Base-by-base conservation (phyloP, 2,113 vertebrate species). In the Myanophis thanlyinensis region DNA sequence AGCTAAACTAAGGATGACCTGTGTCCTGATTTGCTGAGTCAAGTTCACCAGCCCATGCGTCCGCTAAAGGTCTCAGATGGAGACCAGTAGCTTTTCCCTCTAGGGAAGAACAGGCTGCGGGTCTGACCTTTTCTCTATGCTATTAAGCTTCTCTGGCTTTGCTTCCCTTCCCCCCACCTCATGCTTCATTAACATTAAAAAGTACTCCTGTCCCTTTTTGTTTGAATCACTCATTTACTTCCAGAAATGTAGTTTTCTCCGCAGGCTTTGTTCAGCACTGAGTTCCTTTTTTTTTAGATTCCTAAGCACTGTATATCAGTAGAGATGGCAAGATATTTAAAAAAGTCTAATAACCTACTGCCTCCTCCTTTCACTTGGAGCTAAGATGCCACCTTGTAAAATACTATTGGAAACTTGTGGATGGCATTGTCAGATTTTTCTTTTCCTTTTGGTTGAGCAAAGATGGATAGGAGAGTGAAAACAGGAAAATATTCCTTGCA, bases 141-240 rank as follows among this genome's bases (percentile, higher is more conserved):
- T 49, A 25, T 87, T 59, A 87, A 91, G 13, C 48, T 44, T 11
- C 35, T 44, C 67, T 40, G 35, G 73, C 73, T 80, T 80, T 22
- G 35, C 73, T 80, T 44, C 73, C 47, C 27, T 35, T 8, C 47
- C 6, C 6, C 47, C 23, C 25, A 46, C 18, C 51, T 88, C 27
- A 73, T 35, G 86, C 35, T 73, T 52, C 88, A 92, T 88, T 73
- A 88, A 88, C 56, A 88, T 92, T 88, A 91, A 51, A 59, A 91
- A 48, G 46, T 20, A 48, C 27, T 86, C 53, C 35, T 91, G 85
- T 62, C 84, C 54, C 53, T 46, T 91, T 87, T 86, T 91, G 85
- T 85, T 91, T 62, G 85, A 91, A 91, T 54, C 47, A 87, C 54
- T 56, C 53, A 49, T 30, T 59, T 35, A 27, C 49, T 85, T 87